A percentile compares a stretch with the other conserved stretches of the same genome.
phyloP scores from a whole-genome alignment of 2,113 vertebrate genomes.

The Stigmatopora nigra region DNA sequence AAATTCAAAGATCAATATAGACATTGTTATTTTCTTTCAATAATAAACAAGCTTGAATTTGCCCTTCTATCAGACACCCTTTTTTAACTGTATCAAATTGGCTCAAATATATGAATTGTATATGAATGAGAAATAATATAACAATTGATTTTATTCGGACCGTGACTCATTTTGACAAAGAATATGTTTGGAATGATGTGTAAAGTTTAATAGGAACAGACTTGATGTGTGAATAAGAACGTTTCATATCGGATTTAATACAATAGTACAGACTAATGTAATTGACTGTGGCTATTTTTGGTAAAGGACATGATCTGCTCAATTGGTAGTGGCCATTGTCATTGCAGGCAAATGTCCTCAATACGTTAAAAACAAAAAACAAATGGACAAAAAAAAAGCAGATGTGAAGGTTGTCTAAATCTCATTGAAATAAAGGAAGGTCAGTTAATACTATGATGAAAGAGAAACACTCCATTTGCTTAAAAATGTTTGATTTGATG shows the following conservation, averaged over 20 bases:
- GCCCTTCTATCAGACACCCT: conserved; percentile 5
- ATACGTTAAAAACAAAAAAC: background rate
- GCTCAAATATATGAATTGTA: too few species aligned
- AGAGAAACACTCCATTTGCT: conserved; percentile 36
- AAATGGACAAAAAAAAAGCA: conserved; percentile 19
- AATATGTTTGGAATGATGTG: conserved; percentile 44
- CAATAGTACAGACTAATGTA: conserved; percentile 60
- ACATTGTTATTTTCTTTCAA: background rate
- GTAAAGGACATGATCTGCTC: conserved; percentile 39
- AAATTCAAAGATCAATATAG: conserved; percentile 1
- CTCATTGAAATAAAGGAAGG: conserved; percentile 29
- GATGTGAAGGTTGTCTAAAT: conserved; percentile 9
- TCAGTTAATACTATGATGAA: conserved; percentile 46
- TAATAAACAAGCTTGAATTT: conserved; percentile 1
- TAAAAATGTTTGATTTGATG: conserved; percentile 27
- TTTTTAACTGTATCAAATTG: conserved; percentile 11
- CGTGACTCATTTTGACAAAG: conserved; percentile 36
- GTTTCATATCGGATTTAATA: conserved; percentile 51
- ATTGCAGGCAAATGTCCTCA: conserved; percentile 45
- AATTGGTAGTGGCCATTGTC: conserved; percentile 50
- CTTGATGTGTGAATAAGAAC: conserved; percentile 56
- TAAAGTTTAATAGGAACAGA: conserved; percentile 52
- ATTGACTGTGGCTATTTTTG: conserved; percentile 55
- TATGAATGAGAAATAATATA: conserved; percentile 15
- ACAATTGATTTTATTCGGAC: conserved; percentile 42